Evolutionary conservation across 2,888 invertebrate genomes (phyloP), one percentile per base, ranked within the genome.

Genomic region (Frankliniella intonsa): DNA sequence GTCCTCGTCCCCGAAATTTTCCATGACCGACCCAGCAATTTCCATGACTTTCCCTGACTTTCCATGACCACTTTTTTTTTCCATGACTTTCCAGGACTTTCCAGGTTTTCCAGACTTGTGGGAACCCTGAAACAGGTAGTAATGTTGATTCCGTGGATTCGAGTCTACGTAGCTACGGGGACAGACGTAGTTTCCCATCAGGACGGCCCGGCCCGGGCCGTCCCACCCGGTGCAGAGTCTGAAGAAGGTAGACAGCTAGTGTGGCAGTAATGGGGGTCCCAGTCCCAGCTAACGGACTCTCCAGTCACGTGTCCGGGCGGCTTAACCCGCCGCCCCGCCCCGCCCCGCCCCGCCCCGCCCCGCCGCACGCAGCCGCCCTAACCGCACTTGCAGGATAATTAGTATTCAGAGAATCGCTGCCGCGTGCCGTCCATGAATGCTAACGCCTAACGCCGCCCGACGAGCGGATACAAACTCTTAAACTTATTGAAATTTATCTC

Each of bases 401-500:
- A 76, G 69, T 76, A 76, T 76, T 22, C 69, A 76, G 69, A 76
- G 69, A 76, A 76, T 25, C 69, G 69, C 69, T 12, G 69, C 69
- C 69, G 69, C 69, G 69, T 22, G 25, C 69, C 25, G 62, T 22
- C 69, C 69, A 76, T 76, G 69, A 76, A 76, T 76, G 69, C 69
- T 76, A 76, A 76, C 69, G 22, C 69, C 69, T 22, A 8, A n/a
- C 69, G 69, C 69, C 65, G 69, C 38, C 38, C 38, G 38, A 38
- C 38, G 38, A 38, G 38, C 38, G 38, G 38, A 38, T 38, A 38
- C 38, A 38, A 38, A 38, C 3, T 76, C 69, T 76, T 76, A 76
- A 76, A 76, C 69, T 76, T 76, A 76, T 76, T 76, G 69, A 76
- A 76, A 76, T 76, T 76, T 76, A 76, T 76, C 69, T 76, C 25